Percentiles rank a stretch among this genome's conserved stretches.
Conservation (phyloP, 2,888 invertebrate genomes). For the Eumacrocentrus americanus region DNA sequence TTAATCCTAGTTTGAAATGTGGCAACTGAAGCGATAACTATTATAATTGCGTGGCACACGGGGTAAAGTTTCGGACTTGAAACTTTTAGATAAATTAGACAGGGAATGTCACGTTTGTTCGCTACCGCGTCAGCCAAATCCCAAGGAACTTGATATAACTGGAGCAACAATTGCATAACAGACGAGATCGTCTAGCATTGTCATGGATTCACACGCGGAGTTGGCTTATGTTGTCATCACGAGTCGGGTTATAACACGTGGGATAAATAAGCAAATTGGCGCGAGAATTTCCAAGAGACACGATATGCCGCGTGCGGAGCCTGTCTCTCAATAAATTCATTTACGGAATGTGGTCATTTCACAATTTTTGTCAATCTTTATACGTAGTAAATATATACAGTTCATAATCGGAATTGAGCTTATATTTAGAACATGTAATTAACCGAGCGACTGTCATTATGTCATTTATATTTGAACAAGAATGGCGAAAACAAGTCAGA, state of each 20-base stretch:
- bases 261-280: not conserved
- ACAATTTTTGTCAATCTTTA: not conserved
- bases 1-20: not conserved
- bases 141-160: constrained; percentile 15
- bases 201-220: constrained; percentile 1
- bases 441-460: too few relatives aligned
- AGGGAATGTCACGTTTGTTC: constrained; percentile 4
- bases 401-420: too few relatives aligned
- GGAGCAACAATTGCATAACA: constrained; percentile 26
- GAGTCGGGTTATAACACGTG: not conserved
- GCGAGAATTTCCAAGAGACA: not conserved
- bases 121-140: not conserved
- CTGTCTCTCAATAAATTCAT: not conserved
- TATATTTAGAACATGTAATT: too few relatives aligned
- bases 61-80: not conserved
- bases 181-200: constrained; percentile 8
- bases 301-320: not conserved
- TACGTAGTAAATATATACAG: too few relatives aligned
- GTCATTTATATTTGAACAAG: too few relatives aligned
- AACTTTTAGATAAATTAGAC: constrained; percentile 13
- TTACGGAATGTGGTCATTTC: not conserved
- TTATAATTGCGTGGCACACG: not conserved
- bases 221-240: not conserved
- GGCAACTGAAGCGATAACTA: not conserved
- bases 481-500: not conserved